Evolutionary conservation across 2,113 vertebrate species (phyloP), one percentile per base, ranked within the genome.

Genomic region (Nothobranchius kuhntae): DNA sequence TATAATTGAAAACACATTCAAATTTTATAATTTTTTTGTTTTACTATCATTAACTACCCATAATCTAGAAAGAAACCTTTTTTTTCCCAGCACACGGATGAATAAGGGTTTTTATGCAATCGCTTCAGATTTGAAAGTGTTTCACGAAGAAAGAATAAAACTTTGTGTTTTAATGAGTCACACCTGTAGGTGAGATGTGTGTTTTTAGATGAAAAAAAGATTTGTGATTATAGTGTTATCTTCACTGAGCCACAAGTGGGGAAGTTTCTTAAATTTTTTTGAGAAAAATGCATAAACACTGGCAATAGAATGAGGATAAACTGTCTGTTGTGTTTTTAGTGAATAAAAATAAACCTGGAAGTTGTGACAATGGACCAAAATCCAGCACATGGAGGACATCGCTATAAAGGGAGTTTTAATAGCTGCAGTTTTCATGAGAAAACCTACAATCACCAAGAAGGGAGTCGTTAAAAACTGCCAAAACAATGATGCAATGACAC

Each of bases 31-130:
- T 67, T 75, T 77, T 52, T 36, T 67, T 21, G 14, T 54, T 69
- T 36, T 12, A 15, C 4, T 84, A 81, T 87, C 61, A 35, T 58
- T 68, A 78, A 81, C 40, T 50, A 35, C 51, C 78, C 75, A 62
- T 64, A 1, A 40, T 45, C 44, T 12, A 62, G 61, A 70, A 65
- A 59, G 17, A 70, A 68, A 21, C 15, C 11, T 36, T 71, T 76
- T 80, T 67, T 79, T 61, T 12, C 77, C 65, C 55, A 71, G 68
- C 51, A 38, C 66, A 26, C 59, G 54, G 53, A 67, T 53, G 60
- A 81, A 48, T 42, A 79, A 74, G 47, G 50, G 44, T 84, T 85
- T 88, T 91, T 87, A 89, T 88, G 89, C 83, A 91, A 87, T 84
- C 53, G 15, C 50, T 54, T 30, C 86, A 65, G 76, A 68, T 78